Base-by-base conservation (phyloP, 1,140 invertebrate genomes). In the Plectrocnemia conspersa region DNA sequence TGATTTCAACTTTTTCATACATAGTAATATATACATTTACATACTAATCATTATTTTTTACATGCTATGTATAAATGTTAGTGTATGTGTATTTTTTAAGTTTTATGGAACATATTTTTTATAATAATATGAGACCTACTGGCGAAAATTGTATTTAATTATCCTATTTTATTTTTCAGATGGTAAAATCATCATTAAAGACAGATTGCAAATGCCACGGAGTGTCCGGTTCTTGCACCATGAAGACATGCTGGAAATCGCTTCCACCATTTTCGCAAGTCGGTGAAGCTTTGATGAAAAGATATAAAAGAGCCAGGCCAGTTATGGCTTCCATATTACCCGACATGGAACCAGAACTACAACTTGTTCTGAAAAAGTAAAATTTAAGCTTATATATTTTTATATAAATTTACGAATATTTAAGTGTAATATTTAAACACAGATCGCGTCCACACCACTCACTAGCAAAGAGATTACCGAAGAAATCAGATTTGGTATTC, bases 131-230 rank as follows among this genome's bases (percentile, higher is more conserved):
- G n/a, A n/a, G n/a, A n/a, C n/a, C n/a, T n/a, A n/a, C n/a, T n/a
- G n/a, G n/a, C n/a, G n/a, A n/a, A n/a, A n/a, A n/a, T n/a, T n/a
- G n/a, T 44, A 19, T 44, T 22, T 44, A 16, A 19, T 6, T 16
- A 19, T 19, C 16, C 6, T 29, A 21, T 50, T 47, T 54, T 49
- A 46, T 56, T 66, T 78, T 74, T n/a, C 69, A 95, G 92, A 82
- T 89, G 62, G 88, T 95, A 11, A 89, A 91, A 68, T 78, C 83
- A 52, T 79, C 85, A 61, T 77, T 94, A 40, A 82, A 84, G 54
- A 84, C 86, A 18, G 87, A 93, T 70, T 97, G 93, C 77, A 96
- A 95, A 72, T 97, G 95, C 69, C 94, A 97, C 69, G 95, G 95
- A 3, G 91, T 97, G 18, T 95, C 91, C 45, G 94, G 94, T 1